Conservation (phyloP, 2,888 invertebrate species). For the Rotaria magnacalcarata region DNA sequence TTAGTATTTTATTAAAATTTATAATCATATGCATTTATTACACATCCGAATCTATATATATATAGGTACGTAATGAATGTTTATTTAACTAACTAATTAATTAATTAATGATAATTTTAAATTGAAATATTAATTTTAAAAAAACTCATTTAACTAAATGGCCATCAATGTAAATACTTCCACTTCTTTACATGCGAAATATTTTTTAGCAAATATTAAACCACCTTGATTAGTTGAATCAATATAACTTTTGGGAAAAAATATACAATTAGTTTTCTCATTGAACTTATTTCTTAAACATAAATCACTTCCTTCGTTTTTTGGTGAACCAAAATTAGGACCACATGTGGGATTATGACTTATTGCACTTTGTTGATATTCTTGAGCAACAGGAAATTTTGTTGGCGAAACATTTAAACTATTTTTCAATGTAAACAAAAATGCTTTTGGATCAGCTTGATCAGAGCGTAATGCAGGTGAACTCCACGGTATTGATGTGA, state of each 20-base stretch:
- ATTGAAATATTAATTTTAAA: too few relatives aligned
- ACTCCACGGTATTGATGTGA: constrained; percentile 41
- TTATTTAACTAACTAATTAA: too few relatives aligned
- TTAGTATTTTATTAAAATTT: too few relatives aligned
- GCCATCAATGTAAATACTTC: neutral
- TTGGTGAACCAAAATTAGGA: neutral
- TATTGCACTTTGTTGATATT: constrained; percentile 18
- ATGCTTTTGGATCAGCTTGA: constrained; percentile 39
- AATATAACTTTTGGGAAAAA: neutral
- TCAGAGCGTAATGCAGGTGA: constrained; percentile 12
- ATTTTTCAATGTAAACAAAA: constrained; percentile 15
- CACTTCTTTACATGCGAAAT: neutral
- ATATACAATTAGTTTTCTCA: neutral
- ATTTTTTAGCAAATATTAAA: neutral
- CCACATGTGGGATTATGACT: constrained; percentile 2
- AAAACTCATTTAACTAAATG: too few relatives aligned
- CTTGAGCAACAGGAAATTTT: neutral
- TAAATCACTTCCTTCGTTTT: neutral
- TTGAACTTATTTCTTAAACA: constrained; percentile 2
- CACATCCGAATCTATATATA: too few relatives aligned
- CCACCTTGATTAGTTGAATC: neutral
- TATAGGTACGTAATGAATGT: too few relatives aligned
- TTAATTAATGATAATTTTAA: too few relatives aligned
- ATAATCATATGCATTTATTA: too few relatives aligned
- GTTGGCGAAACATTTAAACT: neutral